Percentiles rank a stretch among this genome's conserved stretches.
phyloP scores from a whole-genome alignment of 2,113 vertebrate species.

The Ranitomeya imitator region DNA sequence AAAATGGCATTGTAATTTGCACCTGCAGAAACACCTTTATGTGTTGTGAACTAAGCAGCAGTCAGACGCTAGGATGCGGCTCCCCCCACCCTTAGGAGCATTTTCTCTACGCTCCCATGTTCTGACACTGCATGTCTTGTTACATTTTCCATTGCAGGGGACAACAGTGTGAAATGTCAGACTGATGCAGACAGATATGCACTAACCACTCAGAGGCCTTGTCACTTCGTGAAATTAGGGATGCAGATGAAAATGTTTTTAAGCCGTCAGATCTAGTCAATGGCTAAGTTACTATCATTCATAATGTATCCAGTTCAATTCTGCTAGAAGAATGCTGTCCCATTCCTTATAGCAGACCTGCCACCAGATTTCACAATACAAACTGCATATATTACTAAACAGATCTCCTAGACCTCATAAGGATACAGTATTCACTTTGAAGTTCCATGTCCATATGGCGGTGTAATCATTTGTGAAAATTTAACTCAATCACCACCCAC shows the following conservation, averaged over 20 bases:
- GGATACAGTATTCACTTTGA: too few relatives aligned
- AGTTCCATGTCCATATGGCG: too few relatives aligned
- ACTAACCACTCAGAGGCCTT: constrained; percentile 42
- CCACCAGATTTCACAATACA: too few relatives aligned
- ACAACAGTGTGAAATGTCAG: constrained; percentile 50
- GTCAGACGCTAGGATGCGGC: constrained; percentile 7
- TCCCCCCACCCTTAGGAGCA: constrained; percentile 22
- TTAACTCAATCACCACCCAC: too few relatives aligned
- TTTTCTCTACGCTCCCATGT: constrained; percentile 17
- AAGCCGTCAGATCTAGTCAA: constrained; percentile 12
- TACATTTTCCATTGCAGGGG: constrained; percentile 45
- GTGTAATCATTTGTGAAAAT: too few relatives aligned
- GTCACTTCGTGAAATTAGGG: constrained; percentile 49
- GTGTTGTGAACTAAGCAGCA: neutral
- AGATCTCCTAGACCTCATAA: too few relatives aligned
- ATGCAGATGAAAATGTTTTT: constrained; percentile 36
- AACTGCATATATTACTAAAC: too few relatives aligned
- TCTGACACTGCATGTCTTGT: constrained; percentile 51
- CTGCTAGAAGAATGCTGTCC: neutral
- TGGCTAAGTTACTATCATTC: neutral
- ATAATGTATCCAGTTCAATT: neutral
- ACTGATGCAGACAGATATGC: constrained; percentile 46
- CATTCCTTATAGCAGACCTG: neutral
- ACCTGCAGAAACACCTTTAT: constrained; percentile 34
- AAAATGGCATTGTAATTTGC: neutral